Evolutionary conservation across 1,140 invertebrate species (phyloP).

Genomic region (Solen grandis): DNA sequence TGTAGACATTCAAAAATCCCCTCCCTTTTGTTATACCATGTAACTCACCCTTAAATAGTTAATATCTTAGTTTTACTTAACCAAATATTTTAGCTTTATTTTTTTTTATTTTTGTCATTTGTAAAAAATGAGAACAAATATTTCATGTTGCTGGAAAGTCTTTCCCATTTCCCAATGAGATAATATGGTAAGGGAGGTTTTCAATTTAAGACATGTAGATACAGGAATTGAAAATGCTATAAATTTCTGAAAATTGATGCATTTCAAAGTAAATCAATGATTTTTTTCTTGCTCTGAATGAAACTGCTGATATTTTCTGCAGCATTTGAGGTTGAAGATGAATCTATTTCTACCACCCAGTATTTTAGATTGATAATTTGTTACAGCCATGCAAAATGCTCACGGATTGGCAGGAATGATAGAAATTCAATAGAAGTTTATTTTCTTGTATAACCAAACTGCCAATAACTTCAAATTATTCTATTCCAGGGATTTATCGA

Average conservation of each 20-base stretch:
- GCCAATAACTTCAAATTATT: not conserved
- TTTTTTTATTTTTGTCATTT: no score
- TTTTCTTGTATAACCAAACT: not conserved
- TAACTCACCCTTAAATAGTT: no score
- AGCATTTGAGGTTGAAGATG: not conserved
- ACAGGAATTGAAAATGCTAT: not conserved
- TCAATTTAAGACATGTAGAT: not conserved
- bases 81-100: no score
- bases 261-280: not conserved
- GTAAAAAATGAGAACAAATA: no score
- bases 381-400: not conserved
- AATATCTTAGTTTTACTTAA: no score
- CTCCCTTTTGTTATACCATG: no score
- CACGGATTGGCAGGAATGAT: not conserved
- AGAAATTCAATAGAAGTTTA: not conserved
- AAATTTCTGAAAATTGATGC: not conserved
- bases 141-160: no score
- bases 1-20: no score
- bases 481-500: slow-evolving; percentile 87
- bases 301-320: not conserved
- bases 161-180: no score
- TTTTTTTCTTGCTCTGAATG: not conserved
- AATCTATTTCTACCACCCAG: not conserved
- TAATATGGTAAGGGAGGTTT: no score
- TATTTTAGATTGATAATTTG: not conserved